Evolutionary conservation across 2,888 invertebrate genomes (phyloP), one percentile per base, ranked within the genome.

Genomic region (Thymelicus acteon): DNA sequence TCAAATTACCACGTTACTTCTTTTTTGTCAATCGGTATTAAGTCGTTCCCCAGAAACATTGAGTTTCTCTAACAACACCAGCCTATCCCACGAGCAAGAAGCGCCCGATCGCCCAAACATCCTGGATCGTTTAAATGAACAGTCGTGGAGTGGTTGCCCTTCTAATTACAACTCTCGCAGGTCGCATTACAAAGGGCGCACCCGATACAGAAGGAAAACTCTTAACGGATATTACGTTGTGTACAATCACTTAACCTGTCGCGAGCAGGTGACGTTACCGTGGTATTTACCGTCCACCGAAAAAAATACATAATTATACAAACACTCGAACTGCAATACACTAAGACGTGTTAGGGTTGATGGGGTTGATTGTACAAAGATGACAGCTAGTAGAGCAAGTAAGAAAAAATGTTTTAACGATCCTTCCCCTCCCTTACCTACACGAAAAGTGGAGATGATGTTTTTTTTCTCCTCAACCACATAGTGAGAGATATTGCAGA

Each of bases 101-200:
- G 31, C 5, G 49, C 7, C 49, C 19, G 1, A 52, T 0, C n/a
- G 5, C 0, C 47, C 61, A 48, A 61, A 61, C 47, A 61, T 61
- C 47, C 39, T 37, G 48, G 39, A 19, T 19, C 54, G 52, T 12
- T 64, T 64, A 64, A 54, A 64, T 52, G 64, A 64, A 40, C 64
- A 52, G n/a, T 49, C n/a, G 52, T 39, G 15, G 52, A 64, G 64
- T 64, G 64, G 8, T 54, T 64, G 64, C 64, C 52, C 54, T 64
- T 64, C 52, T 64, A 64, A 64, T 64, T 54, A 64, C 52, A 12
- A 39, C 31, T 40, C 15, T 52, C 54, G 48, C 52, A 39, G 64
- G 49, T 64, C 37, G 49, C 6, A 3, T 64, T 64, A 54, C 64
- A 64, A 62, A 62, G 48, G 61, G 47, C 49, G 19, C n/a, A 5